phyloP scores from a whole-genome alignment of 2,888 invertebrate species.

The Daptonema setosum region DNA sequence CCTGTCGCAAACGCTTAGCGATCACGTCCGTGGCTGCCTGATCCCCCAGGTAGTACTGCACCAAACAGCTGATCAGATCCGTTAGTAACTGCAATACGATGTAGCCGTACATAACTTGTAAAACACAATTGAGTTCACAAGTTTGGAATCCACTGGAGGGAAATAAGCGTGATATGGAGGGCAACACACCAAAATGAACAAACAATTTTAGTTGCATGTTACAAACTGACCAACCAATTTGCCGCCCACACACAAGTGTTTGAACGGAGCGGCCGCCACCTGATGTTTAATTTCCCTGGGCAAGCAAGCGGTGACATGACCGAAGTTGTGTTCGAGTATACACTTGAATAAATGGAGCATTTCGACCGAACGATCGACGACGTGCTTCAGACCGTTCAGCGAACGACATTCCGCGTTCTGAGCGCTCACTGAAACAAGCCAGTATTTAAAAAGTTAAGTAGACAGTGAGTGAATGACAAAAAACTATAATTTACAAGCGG shows the following conservation, averaged over 20 bases:
- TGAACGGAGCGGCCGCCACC: background rate
- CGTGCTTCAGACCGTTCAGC: slow-evolving; percentile 26
- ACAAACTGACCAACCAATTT: slow-evolving; percentile 3
- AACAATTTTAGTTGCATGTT: no score
- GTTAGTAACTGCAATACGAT: slow-evolving; percentile 31
- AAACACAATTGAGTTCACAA: background rate
- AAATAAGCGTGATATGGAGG: no score
- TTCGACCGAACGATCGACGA: slow-evolving; percentile 52
- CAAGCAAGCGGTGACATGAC: slow-evolving; percentile 39
- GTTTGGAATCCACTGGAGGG: no score
- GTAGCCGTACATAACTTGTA: background rate
- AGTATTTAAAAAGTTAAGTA: background rate
- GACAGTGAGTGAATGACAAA: background rate
- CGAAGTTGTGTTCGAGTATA: slow-evolving; percentile 71
- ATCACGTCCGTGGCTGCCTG: slow-evolving; percentile 82
- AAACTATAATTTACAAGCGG: no score
- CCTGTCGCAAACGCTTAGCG: slow-evolving; percentile 57
- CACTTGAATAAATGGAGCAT: slow-evolving; percentile 79
- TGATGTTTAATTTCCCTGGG: slow-evolving; percentile 11
- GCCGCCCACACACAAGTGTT: background rate
- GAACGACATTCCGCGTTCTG: slow-evolving; percentile 20
- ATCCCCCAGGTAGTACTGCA: slow-evolving; percentile 72
- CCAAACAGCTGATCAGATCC: slow-evolving; percentile 55
- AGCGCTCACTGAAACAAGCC: slow-evolving; percentile 22
- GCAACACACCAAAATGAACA: no score